These are phyloP conservation scores for Congeria kusceri DNA, from an alignment of 2,888 invertebrate genomes.

Conservation along the genomic window DNA sequence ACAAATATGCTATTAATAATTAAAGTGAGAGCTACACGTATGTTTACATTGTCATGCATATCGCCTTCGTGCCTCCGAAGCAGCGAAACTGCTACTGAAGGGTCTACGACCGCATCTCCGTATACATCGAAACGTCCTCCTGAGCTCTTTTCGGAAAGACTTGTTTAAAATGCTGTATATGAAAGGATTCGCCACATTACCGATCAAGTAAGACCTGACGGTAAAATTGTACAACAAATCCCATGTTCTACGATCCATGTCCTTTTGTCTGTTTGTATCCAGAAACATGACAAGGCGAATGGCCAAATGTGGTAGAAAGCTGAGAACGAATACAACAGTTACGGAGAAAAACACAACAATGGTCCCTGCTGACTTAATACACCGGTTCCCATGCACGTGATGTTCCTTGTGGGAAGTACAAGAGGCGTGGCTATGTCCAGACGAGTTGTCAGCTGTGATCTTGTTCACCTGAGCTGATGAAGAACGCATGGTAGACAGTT, in stretches of 20 bases:
- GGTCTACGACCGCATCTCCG: too few relatives aligned
- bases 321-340: slow-evolving; percentile 66
- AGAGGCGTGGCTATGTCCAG: slow-evolving; percentile 20
- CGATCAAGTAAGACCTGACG: slow-evolving; percentile 67
- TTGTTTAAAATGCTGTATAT: slow-evolving; percentile 71
- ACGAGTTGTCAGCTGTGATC: slow-evolving; percentile 19
- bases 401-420: slow-evolving; percentile 6
- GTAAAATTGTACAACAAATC: slow-evolving; percentile 66
- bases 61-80: too few relatives aligned
- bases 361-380: slow-evolving; percentile 55
- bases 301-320: slow-evolving; percentile 69
- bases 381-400: slow-evolving; percentile 22
- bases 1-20: too few relatives aligned
- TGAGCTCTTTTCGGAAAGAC: slow-evolving; percentile 67
- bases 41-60: too few relatives aligned
- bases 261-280: slow-evolving; percentile 42
- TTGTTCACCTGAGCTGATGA: slow-evolving; percentile 12
- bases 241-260: slow-evolving; percentile 23
- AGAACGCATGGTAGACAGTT: neutral
- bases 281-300: slow-evolving; percentile 58
- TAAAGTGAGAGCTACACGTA: too few relatives aligned
- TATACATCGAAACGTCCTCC: slow-evolving; percentile 33
- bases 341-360: slow-evolving; percentile 69
- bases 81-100: too few relatives aligned
- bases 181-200: slow-evolving; percentile 69